Evolutionary conservation across 2,888 invertebrate species (phyloP).

Genomic region (Lasioglossum morio): DNA sequence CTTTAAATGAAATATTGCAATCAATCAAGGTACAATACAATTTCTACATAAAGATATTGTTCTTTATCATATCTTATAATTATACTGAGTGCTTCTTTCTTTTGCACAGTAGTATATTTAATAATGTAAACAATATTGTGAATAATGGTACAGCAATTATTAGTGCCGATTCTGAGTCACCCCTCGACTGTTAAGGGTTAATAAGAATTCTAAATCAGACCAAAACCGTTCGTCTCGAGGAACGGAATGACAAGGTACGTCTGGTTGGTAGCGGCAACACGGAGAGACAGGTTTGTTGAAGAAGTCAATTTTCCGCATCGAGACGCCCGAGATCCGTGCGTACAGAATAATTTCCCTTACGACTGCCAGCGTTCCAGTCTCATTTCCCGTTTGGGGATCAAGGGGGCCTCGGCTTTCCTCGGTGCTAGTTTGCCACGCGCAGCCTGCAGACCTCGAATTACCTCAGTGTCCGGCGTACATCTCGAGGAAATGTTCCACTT

Average conservation of each 20-base stretch:
- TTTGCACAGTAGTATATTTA: no score
- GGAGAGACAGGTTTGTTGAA: not conserved
- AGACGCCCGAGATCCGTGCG: conserved; percentile 40
- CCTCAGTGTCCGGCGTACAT: conserved; percentile 20
- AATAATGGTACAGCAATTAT: no score
- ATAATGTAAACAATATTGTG: no score
- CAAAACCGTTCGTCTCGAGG: not conserved
- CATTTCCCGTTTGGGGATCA: conserved; percentile 57
- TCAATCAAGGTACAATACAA: no score
- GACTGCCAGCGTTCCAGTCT: conserved; percentile 44
- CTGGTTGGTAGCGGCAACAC: conserved; percentile 19
- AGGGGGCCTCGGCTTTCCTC: conserved; percentile 19
- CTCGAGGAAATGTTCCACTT: not conserved
- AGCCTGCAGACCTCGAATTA: conserved; percentile 47
- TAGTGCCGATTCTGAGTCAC: no score
- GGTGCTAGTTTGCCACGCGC: conserved; percentile 34
- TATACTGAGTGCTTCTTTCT: no score
- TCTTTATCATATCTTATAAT: no score
- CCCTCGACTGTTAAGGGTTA: no score
- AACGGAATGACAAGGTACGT: conserved; percentile 22
- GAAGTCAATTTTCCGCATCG: conserved; percentile 59
- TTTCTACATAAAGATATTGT: no score
- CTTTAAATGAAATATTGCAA: no score
- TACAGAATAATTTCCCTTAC: conserved; percentile 59
- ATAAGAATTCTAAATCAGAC: not conserved